phyloP scores from a whole-genome alignment of 2,888 invertebrate species.

The Agonopterix arenella region DNA sequence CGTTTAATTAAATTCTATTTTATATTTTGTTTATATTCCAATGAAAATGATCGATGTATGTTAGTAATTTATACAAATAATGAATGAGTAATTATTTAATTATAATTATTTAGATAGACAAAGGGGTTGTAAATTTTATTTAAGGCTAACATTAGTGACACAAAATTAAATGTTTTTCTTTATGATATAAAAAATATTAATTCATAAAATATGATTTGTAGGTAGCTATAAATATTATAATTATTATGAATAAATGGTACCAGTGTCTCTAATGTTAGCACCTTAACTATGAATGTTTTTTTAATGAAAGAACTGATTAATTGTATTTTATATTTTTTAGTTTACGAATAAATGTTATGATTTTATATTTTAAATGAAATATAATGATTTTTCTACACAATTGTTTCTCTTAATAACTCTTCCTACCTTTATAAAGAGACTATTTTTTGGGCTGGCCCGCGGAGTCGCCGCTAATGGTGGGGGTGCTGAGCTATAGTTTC shows the following conservation, averaged over 20 bases:
- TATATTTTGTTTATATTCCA: slow-evolving; percentile 1
- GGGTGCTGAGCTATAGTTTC: too few relatives aligned
- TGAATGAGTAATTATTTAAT: slow-evolving; percentile 16
- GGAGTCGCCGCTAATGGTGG: too few relatives aligned
- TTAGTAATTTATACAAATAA: slow-evolving; percentile 34
- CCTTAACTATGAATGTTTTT: slow-evolving; percentile 3
- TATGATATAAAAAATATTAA: too few relatives aligned
- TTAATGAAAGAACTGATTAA: slow-evolving; percentile 46
- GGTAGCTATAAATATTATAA: neutral
- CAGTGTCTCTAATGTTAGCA: neutral
- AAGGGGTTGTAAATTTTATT: slow-evolving; percentile 4
- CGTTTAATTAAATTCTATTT: neutral
- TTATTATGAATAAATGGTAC: neutral
- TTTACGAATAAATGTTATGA: neutral
- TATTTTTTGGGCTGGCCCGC: too few relatives aligned
- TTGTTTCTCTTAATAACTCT: too few relatives aligned
- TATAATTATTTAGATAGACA: slow-evolving; percentile 12
- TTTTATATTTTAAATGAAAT: slow-evolving; percentile 2
- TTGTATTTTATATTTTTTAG: slow-evolving; percentile 7
- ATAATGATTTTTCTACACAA: neutral
- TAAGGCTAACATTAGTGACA: neutral
- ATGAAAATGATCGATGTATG: slow-evolving; percentile 22
- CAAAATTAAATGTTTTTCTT: too few relatives aligned
- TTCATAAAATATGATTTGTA: neutral
- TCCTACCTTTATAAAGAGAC: too few relatives aligned